These are phyloP conservation scores for Sturnus vulgaris DNA, from an alignment of 2,113 vertebrate genomes.

Conservation along the genomic window DNA sequence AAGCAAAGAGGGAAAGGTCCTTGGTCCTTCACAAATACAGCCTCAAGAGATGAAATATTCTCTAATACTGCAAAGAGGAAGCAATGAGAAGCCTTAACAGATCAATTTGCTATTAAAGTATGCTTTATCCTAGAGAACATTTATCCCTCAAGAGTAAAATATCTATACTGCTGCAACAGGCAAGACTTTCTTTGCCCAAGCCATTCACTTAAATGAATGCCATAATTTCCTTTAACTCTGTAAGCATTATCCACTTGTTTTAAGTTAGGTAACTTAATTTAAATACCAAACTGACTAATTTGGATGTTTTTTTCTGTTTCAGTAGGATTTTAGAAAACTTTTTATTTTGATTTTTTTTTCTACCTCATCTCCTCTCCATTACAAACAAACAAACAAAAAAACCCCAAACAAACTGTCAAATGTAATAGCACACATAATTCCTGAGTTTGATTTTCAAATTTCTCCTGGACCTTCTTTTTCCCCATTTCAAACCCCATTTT, in stretches of 20 bases:
- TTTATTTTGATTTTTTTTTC: not conserved
- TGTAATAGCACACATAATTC: not conserved
- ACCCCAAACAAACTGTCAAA: not conserved
- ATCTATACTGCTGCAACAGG: not conserved
- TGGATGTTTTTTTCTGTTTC: not conserved
- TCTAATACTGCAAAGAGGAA: not conserved
- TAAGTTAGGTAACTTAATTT: not conserved
- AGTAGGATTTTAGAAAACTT: not conserved
- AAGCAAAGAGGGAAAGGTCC: rapidly evolving
- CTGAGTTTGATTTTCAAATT: not conserved
- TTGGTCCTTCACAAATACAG: not conserved
- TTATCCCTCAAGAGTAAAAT: not conserved
- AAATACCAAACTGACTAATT: not conserved
- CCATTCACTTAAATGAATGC: not conserved
- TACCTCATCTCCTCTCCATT: not conserved
- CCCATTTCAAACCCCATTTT: not conserved
- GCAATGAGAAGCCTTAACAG: not conserved
- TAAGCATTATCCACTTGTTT: not conserved
- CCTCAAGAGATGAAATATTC: not conserved
- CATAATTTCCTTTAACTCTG: not conserved
- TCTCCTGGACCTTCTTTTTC: not conserved
- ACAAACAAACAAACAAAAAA: no score
- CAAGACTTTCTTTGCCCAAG: not conserved
- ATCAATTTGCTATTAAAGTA: not conserved
- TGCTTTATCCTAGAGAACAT: not conserved